These are phyloP conservation scores for Whitmania pigra DNA, from an alignment of 1,140 invertebrate species.

Conservation along the genomic window DNA sequence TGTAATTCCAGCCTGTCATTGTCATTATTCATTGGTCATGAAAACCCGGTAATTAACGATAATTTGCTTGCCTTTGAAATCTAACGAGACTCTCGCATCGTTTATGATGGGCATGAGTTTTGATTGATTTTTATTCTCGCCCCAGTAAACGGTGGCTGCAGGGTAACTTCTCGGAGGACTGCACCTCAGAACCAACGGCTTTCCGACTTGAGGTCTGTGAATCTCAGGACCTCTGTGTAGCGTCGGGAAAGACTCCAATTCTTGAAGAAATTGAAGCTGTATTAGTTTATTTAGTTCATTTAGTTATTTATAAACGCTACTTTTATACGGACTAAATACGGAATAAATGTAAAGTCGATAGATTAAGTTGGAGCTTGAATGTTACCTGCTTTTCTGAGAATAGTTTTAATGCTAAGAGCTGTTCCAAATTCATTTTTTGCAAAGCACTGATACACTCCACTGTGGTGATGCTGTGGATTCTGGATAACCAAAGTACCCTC, in stretches of 20 bases:
- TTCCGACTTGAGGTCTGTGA: conserved; percentile 25
- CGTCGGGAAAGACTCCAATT: conserved; percentile 17
- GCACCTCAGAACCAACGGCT: conserved; percentile 30
- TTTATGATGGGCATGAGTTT: conserved; percentile 28
- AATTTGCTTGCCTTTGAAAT: conserved; percentile 31
- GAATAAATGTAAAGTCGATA: no score
- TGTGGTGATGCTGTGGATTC: not conserved
- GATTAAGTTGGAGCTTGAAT: no score
- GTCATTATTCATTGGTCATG: no score
- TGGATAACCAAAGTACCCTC: conserved; percentile 15
- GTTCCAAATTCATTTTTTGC: conserved; percentile 23
- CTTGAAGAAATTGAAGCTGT: conserved; percentile 8
- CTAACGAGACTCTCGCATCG: conserved; percentile 33
- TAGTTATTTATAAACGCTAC: conserved; percentile 7
- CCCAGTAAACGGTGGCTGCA: conserved; percentile 32
- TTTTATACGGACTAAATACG: no score
- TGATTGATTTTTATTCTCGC: conserved; percentile 16
- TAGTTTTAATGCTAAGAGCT: conserved; percentile 12
- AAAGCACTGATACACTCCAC: conserved; percentile 25
- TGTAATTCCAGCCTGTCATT: no score
- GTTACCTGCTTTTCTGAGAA: conserved; percentile 23
- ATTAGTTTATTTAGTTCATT: not conserved
- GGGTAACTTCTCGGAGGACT: conserved; percentile 36
- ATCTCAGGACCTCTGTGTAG: conserved; percentile 17
- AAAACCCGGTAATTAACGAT: no score